Conservation (phyloP, 2,888 invertebrate genomes). For the Gastrophysa polygoni region DNA sequence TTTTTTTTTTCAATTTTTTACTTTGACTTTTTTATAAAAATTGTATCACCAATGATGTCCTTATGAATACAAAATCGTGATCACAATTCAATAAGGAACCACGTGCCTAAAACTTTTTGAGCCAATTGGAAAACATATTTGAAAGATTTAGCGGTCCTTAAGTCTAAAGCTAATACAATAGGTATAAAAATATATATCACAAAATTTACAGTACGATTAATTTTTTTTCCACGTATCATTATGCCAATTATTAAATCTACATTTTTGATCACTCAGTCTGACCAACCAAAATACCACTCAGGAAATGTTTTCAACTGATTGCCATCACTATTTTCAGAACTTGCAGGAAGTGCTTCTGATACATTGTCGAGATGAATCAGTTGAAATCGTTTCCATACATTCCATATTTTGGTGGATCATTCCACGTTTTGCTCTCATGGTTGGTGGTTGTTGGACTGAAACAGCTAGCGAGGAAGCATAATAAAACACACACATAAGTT, state of each 20-base stretch:
- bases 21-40: conserved; percentile 43
- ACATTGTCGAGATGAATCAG: no score
- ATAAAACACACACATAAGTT: conserved; percentile 47
- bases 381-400: background rate
- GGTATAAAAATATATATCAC: conserved; percentile 52
- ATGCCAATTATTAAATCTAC: conserved; percentile 39
- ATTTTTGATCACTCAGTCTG: conserved; percentile 27
- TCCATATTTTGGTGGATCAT: conserved; percentile 7
- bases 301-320: background rate
- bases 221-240: conserved; percentile 35
- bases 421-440: conserved; percentile 44
- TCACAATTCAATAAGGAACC: conserved; percentile 41
- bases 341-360: no score
- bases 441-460: conserved; percentile 49
- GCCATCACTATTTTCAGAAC: no score
- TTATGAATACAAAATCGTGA: conserved; percentile 43
- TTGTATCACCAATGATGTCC: conserved; percentile 46
- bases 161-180: conserved; percentile 38
- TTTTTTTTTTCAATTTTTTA: conserved; percentile 38
- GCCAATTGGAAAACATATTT: conserved; percentile 42
- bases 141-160: conserved; percentile 38
- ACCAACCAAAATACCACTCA: conserved; percentile 8
- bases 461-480: conserved; percentile 52
- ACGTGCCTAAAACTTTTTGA: conserved; percentile 38
- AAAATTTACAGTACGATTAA: conserved; percentile 43